phyloP scores from a whole-genome alignment of 1,140 invertebrate species.

The Neomicropteryx cornuta region DNA sequence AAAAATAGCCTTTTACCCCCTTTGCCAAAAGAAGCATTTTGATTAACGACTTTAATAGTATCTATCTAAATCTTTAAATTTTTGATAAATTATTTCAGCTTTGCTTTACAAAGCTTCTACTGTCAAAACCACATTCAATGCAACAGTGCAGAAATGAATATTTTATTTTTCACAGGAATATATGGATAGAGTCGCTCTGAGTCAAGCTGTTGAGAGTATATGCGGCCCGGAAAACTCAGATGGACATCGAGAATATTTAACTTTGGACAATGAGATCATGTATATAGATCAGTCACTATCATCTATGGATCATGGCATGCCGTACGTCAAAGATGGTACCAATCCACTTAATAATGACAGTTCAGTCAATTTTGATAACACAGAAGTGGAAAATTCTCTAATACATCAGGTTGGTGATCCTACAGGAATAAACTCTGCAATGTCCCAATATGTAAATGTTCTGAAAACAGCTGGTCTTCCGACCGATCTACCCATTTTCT shows the following conservation, averaged over 20 bases:
- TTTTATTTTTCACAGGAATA: conserved; percentile 22
- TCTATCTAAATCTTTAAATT: not conserved
- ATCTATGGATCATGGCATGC: conserved; percentile 22
- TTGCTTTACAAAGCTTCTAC: too few species aligned
- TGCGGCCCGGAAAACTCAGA: conserved; percentile 24
- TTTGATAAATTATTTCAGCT: not conserved
- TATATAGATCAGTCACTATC: conserved; percentile 28
- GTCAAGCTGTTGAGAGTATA: conserved; percentile 33
- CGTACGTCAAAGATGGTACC: conserved; percentile 22
- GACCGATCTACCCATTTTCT: conserved; percentile 40
- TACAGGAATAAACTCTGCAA: conserved; percentile 24
- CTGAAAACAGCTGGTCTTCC: conserved; percentile 42
- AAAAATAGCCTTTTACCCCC: too few species aligned
- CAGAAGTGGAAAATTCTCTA: too few species aligned
- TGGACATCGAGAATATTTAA: conserved; percentile 24
- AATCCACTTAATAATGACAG: too few species aligned
- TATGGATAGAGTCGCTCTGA: conserved; percentile 30
- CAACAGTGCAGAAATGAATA: too few species aligned
- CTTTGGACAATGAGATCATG: conserved; percentile 29
- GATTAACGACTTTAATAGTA: not conserved
- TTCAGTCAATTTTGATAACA: too few species aligned
- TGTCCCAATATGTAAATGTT: conserved; percentile 39
- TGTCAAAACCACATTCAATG: too few species aligned
- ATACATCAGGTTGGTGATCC: too few species aligned
- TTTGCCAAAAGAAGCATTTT: too few species aligned